Evolutionary conservation across 2,888 invertebrate genomes (phyloP), one percentile per base, ranked within the genome.

Genomic region (Drosophila pegasa): DNA sequence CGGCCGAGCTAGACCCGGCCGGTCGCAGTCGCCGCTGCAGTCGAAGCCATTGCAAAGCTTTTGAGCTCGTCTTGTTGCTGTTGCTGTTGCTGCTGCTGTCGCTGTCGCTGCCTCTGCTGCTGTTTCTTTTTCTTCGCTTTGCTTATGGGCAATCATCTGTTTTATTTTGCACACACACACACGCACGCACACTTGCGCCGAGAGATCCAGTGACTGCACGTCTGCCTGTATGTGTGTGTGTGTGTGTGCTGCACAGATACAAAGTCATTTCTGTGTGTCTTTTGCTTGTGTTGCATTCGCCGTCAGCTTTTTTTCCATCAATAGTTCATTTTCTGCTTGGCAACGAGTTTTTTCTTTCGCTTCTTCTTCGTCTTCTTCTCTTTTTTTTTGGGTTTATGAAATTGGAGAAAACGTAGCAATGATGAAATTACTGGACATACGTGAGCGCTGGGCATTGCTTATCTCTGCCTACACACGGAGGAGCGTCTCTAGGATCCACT

Each of bases 111-210:
- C 33, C 37, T 51, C 41, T 68, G 10, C 31, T 73, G 69, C 37
- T 65, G 50, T 31, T 64, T 27, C 43, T 59, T 67, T 63, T 69
- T 77, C 70, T 72, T 79, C 64, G 72, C 52, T 81, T 82, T 87
- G 86, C 87, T 87, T 87, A 83, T 87, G 87, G 85, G 78, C 85
- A 85, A 87, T 85, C 85, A 85, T 85, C 85, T 85, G 85, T 87
- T 87, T 87, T 80, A 81, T 84, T 81, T 78, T 87, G 82, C 80
- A 76, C 81, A 66, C 66, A 71, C 67, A 69, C 41, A 68, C 59
- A 66, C 50, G 45, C 37, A 52, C 50, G 43, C 33, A 20, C 58
- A 40, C n/a, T n/a, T n/a, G n/a, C n/a, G n/a, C n/a, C n/a, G 20
- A 48, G 41, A 62, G 51, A 48, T 31, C 20, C 31, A 33, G 48